Base-by-base conservation (phyloP, 2,113 vertebrate genomes). In the Sinocyclocheilus grahami region DNA sequence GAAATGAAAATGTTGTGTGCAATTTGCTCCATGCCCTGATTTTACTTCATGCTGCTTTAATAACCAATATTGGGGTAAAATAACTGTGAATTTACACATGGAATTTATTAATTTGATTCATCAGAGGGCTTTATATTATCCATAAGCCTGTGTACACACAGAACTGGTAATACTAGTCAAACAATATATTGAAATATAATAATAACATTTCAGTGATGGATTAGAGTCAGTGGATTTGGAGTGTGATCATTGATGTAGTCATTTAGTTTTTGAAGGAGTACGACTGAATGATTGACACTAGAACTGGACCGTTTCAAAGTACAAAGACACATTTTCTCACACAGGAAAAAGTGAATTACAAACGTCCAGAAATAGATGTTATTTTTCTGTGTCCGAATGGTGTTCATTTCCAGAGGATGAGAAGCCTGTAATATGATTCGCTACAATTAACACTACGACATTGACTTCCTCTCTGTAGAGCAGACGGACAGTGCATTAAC, bases 401-500 rank as follows among this genome's bases (percentile, higher is more conserved):
- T 80, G 78, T 63, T 42, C 0, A 24, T 63, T 63, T 63, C 42
- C 58, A 62, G 12, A 80, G 22, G 78, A 14, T 30, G 60, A 46
- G 60, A 65, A 83, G 46, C 18, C 46, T 71, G 81, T 71, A 37
- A 53, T 53, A 14, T 71, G 81, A 83, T 53, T 83, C 18, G 65
- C 42, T n/a, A 55, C 81, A 71, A 55, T 83, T 53, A 71, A 53
- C 62, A 69, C n/a, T 69, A 13, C 0, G 53, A 55, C 24, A 13
- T 63, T n/a, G 37, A 63, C 60, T 48, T 65, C 13, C 79, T 67
- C 39, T 65, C 16, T 81, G 46, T n/a, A 58, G 62, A 69, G 74
- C 46, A 85, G 75, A 79, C 65, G 78, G 85, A 86, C 85, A 46
- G 8, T 14, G 33, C 77, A 86, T 81, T 86, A 81, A 72, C 48